Conservation (phyloP, 2,797 vertebrate genomes). For the Anableps anableps region DNA sequence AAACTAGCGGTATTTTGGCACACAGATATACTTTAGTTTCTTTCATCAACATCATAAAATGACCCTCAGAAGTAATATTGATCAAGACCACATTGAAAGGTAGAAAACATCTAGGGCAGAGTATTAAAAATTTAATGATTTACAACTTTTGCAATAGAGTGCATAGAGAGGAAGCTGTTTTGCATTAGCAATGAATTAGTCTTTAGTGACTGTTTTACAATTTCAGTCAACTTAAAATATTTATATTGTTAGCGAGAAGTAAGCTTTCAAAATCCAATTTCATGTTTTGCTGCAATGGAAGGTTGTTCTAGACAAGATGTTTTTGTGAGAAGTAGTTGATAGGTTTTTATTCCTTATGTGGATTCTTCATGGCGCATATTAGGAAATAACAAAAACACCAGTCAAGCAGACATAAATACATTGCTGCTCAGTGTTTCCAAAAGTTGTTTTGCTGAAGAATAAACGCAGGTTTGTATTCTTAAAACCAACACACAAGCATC, state of each 20-base stretch:
- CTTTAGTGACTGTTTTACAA: not conserved
- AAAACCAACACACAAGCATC: slow-evolving; percentile 11
- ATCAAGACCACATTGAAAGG: no score
- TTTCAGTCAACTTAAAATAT: not conserved
- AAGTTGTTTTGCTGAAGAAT: not conserved
- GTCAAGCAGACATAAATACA: not conserved
- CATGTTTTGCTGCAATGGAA: not conserved
- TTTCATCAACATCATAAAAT: no score
- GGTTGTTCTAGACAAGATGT: not conserved
- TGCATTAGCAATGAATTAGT: not conserved
- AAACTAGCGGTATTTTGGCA: not conserved
- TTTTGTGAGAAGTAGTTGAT: slow-evolving; percentile 5
- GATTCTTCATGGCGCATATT: slow-evolving; percentile 1
- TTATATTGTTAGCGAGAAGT: not conserved
- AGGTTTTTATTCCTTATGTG: slow-evolving; percentile 3
- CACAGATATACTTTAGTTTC: not conserved
- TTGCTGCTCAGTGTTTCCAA: not conserved
- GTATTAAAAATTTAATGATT: no score
- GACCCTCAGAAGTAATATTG: no score
- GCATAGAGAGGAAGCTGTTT: no score
- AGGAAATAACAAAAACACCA: not conserved
- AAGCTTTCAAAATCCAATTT: not conserved
- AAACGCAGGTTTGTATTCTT: not conserved
- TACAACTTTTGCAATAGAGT: no score
- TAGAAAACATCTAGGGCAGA: no score